phyloP scores from a whole-genome alignment of 2,888 invertebrate genomes.

The Sarcophaga subvicina region DNA sequence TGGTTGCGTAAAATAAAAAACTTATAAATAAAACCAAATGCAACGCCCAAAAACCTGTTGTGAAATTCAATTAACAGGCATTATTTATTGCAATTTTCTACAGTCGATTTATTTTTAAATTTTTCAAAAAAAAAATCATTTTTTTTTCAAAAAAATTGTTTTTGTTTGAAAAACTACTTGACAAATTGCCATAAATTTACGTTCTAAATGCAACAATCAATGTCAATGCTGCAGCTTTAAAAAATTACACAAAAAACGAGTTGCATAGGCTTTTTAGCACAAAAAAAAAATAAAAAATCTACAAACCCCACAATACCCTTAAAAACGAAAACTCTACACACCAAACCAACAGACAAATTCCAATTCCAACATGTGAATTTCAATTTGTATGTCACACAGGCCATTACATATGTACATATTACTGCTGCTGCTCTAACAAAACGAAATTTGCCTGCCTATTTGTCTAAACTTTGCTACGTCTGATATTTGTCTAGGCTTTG shows the following conservation, averaged over 20 bases:
- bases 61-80: constrained; percentile 58
- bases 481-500: constrained; percentile 32
- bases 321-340: not conserved
- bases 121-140: not conserved
- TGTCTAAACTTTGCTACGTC: not conserved
- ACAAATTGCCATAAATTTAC: constrained; percentile 69
- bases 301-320: not conserved
- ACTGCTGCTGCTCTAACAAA: constrained; percentile 1
- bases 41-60: constrained; percentile 57
- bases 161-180: constrained; percentile 55
- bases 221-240: constrained; percentile 54
- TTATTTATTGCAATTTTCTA: constrained; percentile 34
- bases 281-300: constrained; percentile 18
- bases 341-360: not conserved
- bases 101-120: constrained; percentile 15
- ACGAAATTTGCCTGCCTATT: not conserved
- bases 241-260: not conserved
- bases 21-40: not conserved
- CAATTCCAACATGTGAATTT: no score
- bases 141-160: not conserved
- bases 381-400: constrained; percentile 58
- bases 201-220: constrained; percentile 68
- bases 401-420: not conserved
- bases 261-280: constrained; percentile 32
- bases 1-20: no score